Base-by-base conservation (phyloP, 2,888 invertebrate genomes). In the Trissoscelio sp. region DNA sequence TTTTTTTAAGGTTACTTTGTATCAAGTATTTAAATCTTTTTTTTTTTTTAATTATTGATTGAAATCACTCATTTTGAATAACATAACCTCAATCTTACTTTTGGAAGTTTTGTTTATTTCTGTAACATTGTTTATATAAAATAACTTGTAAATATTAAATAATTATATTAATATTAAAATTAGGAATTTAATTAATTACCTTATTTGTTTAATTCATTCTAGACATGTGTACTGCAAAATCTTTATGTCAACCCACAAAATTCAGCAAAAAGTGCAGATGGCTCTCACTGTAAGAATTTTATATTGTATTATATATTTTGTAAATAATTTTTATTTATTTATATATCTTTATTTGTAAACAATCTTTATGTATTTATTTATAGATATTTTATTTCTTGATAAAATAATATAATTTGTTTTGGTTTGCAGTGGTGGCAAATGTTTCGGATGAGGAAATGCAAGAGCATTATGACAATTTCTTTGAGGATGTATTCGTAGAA, bases 391-490 rank as follows among this genome's bases (percentile, higher is more conserved):
- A n/a, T n/a, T n/a, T n/a, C n/a, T n/a, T n/a, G n/a, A n/a, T n/a
- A n/a, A n/a, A n/a, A n/a, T n/a, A n/a, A n/a, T n/a, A n/a, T n/a
- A n/a, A n/a, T n/a, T n/a, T n/a, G n/a, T n/a, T n/a, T n/a, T n/a
- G n/a, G n/a, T n/a, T n/a, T n/a, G n/a, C 91, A 96, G 95, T 97
- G 93, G 97, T 97, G 78, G 96, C 97, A 51, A 97, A 97, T 93
- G 97, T 98, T 0, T 97, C 97, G 1, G 99, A 99, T 91, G 98
- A 98, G 91, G 99, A 99, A 92, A 98, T 99, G 96, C 99, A 99
- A 92, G 97, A 98, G 92, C 99, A 99, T 93, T 99, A 99, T 92
- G 99, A 99, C 91, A 99, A 99, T 90, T 99, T 99, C 92, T 99
- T 99, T 92, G 99, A 99, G 92, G 99, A 99, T 92, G 98, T 99